phyloP scores from a whole-genome alignment of 2,797 vertebrate species.

The Gymnodraco acuticeps region DNA sequence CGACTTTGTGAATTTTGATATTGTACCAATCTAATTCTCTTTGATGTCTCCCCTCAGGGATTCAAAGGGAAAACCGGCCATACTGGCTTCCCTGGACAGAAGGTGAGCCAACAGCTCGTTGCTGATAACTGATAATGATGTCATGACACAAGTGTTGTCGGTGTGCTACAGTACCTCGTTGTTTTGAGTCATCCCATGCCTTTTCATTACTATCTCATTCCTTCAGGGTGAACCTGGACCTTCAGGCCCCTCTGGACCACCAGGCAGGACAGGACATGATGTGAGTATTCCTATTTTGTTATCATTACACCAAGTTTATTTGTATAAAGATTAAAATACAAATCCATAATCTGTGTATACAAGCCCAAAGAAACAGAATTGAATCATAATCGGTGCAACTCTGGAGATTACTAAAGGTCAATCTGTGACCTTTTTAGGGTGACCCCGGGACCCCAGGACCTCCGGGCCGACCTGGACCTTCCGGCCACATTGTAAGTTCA shows the following conservation, averaged over 20 bases:
- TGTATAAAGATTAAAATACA: neutral
- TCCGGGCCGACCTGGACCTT: slow-evolving; percentile 90
- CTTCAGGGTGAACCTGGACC: slow-evolving; percentile 92
- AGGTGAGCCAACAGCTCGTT: slow-evolving; percentile 83
- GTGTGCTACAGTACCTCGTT: neutral
- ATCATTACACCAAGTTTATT: neutral
- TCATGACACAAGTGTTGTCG: neutral
- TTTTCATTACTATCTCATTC: slow-evolving; percentile 17
- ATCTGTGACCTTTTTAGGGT: slow-evolving; percentile 82
- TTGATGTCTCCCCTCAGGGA: slow-evolving; percentile 86
- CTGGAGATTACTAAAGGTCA: slow-evolving; percentile 20
- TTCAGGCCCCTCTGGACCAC: slow-evolving; percentile 87
- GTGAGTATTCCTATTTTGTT: slow-evolving; percentile 72
- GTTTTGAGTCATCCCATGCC: neutral
- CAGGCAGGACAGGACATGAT: slow-evolving; percentile 90
- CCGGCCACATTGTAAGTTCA: slow-evolving; percentile 88
- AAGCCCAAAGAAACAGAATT: neutral
- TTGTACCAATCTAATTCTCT: slow-evolving; percentile 59
- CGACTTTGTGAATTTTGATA: slow-evolving; percentile 68
- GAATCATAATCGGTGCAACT: neutral
- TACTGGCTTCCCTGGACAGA: slow-evolving; percentile 91
- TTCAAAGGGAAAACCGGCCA: slow-evolving; percentile 97
- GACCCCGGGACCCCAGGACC: slow-evolving; percentile 91
- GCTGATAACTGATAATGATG: slow-evolving; percentile 29
- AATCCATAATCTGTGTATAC: neutral